Conservation (phyloP, 2,888 invertebrate genomes). For the Eledona agricola region DNA sequence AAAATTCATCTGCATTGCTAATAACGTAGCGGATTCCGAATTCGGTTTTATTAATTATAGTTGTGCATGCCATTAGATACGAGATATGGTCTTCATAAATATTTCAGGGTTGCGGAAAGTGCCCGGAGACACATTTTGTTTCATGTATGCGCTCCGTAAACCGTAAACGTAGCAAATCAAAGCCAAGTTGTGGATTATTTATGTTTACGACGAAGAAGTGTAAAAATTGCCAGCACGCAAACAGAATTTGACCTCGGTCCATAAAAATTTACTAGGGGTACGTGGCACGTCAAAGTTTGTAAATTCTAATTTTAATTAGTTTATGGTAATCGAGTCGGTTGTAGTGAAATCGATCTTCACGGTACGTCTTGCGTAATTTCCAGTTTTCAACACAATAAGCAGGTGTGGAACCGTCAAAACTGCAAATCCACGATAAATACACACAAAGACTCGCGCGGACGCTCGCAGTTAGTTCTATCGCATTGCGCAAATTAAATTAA, state of each 20-base stretch:
- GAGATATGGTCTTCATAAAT: slow-evolving; percentile 12
- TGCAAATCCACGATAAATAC: slow-evolving; percentile 11
- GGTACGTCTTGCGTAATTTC: neutral
- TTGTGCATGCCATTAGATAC: slow-evolving; percentile 17
- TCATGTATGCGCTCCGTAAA: neutral
- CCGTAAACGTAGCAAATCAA: neutral
- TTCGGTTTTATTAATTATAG: slow-evolving; percentile 19
- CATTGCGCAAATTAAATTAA: slow-evolving; percentile 22
- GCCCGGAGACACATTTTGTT: slow-evolving; percentile 17
- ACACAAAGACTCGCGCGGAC: slow-evolving; percentile 7
- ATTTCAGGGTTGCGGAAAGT: slow-evolving; percentile 20
- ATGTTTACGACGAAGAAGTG: slow-evolving; percentile 1
- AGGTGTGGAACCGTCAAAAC: slow-evolving; percentile 12
- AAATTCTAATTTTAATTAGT: neutral
- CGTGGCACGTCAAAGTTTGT: no score
- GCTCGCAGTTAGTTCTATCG: slow-evolving; percentile 15
- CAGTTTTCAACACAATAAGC: neutral
- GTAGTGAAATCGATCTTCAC: no score
- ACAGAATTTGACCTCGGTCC: slow-evolving; percentile 2
- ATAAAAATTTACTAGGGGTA: slow-evolving; percentile 2
- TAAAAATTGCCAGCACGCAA: slow-evolving; percentile 2
- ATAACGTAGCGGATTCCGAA: slow-evolving; percentile 3
- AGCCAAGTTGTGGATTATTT: no score
- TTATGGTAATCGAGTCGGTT: neutral
- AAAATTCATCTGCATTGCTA: slow-evolving; percentile 21